A percentile compares a stretch with the other conserved stretches of the same genome.
These are phyloP conservation scores for Pseudomyrmex pallidus DNA, from an alignment of 1,140 invertebrate genomes.

Conservation along the genomic window DNA sequence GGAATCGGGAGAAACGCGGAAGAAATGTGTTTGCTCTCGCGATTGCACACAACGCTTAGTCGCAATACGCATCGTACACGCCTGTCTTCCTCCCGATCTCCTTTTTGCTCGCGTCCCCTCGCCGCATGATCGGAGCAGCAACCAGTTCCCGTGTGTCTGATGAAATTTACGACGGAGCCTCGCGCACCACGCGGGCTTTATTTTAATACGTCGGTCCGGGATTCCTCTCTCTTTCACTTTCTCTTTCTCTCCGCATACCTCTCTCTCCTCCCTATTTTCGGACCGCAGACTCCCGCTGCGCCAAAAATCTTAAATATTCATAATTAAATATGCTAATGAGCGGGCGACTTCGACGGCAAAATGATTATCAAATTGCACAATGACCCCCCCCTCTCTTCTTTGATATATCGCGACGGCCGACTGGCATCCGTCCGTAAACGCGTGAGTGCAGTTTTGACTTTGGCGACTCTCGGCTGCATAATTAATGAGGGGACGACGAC, in stretches of 20 bases:
- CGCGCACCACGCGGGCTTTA: conserved; percentile 81
- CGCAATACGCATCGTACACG: conserved; percentile 77
- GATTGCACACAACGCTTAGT: conserved; percentile 63
- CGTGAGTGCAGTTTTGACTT: conserved; percentile 45
- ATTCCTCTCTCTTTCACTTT: neutral
- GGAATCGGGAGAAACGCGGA: conserved; percentile 29
- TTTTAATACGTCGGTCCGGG: conserved; percentile 78
- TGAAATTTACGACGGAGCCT: conserved; percentile 82
- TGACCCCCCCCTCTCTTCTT: conserved; percentile 45
- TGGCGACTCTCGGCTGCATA: conserved; percentile 43
- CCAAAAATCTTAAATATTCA: conserved; percentile 84
- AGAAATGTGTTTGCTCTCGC: conserved; percentile 38
- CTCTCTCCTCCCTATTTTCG: conserved; percentile 37
- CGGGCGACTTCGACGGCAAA: conserved; percentile 82
- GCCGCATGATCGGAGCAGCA: conserved; percentile 79
- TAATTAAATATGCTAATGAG: conserved; percentile 85
- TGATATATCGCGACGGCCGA: conserved; percentile 67
- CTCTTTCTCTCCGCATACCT: conserved; percentile 1
- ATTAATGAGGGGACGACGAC: conserved; percentile 32
- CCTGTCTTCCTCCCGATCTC: conserved; percentile 76
- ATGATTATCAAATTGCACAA: conserved; percentile 84
- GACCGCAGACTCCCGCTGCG: conserved; percentile 79
- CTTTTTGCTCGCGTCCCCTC: conserved; percentile 74
- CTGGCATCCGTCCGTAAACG: conserved; percentile 40
- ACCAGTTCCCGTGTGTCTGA: conserved; percentile 78